A percentile compares a stretch with the other conserved stretches of the same genome.
Conservation (phyloP, 2,113 vertebrate genomes). For the Hypocryptadius cinnamomeus region DNA sequence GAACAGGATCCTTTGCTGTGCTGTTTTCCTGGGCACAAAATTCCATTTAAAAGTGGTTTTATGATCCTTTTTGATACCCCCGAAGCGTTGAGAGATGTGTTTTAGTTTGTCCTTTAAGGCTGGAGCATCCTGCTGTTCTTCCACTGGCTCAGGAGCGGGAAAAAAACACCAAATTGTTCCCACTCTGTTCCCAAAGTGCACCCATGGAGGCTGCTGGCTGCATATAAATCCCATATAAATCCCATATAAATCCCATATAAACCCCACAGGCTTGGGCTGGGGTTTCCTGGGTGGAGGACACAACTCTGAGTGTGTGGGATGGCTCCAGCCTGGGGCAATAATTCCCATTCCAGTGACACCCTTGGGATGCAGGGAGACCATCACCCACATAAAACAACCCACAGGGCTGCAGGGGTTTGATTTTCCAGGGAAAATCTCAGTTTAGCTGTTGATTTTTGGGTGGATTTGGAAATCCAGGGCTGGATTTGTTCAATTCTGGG, state of each 20-base stretch:
- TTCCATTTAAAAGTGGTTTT: background rate
- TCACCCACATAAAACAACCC: background rate
- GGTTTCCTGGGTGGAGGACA: background rate
- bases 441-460: background rate
- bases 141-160: background rate
- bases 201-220: background rate
- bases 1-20: rapidly evolving
- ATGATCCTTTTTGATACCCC: background rate
- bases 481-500: too few species aligned
- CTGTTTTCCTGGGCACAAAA: background rate
- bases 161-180: background rate
- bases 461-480: too few species aligned
- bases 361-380: background rate
- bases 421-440: background rate
- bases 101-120: rapidly evolving
- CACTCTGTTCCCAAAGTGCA: background rate
- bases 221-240: background rate
- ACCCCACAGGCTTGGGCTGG: background rate
- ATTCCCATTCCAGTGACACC: background rate
- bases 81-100: rapidly evolving
- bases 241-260: background rate
- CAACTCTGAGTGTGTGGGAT: rapidly evolving
- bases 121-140: background rate
- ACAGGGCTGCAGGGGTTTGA: background rate
- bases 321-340: background rate